Percentiles rank a stretch among this genome's conserved stretches.
Conservation (phyloP, 2,888 invertebrate species). For the Arenicola marina region DNA sequence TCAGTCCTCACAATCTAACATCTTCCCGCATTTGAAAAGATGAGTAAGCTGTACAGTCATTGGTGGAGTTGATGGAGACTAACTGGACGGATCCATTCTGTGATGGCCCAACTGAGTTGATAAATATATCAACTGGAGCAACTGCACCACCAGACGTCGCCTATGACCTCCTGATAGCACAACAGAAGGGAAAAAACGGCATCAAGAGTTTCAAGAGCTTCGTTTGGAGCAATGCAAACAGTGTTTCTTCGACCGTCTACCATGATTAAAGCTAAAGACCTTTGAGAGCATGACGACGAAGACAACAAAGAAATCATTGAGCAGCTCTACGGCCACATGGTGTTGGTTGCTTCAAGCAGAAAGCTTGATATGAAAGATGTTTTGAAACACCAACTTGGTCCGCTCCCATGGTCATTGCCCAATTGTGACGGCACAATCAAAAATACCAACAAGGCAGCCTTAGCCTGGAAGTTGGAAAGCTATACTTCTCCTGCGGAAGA, state of each 20-base stretch:
- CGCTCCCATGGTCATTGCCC: constrained; percentile 25
- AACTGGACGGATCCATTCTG: background rate
- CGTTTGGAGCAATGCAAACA: background rate
- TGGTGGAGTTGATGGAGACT: background rate
- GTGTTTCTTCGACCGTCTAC: background rate
- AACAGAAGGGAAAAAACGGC: background rate
- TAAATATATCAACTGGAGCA: background rate
- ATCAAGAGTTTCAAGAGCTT: background rate
- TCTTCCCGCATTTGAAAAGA: background rate
- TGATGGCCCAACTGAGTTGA: background rate
- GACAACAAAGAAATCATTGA: background rate
- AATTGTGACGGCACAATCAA: constrained; percentile 19
- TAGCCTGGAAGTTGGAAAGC: constrained; percentile 16
- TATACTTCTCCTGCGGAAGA: constrained; percentile 18
- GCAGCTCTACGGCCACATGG: background rate
- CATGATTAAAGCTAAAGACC: background rate
- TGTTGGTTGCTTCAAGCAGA: background rate
- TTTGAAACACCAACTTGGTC: constrained; percentile 24
- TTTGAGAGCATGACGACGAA: background rate
- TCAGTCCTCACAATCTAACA: background rate
- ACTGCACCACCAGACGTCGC: background rate
- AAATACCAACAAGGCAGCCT: constrained; percentile 23
- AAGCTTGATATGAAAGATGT: constrained; percentile 12
- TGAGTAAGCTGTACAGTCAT: too few relatives aligned
- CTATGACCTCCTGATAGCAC: background rate